phyloP scores from a whole-genome alignment of 2,888 invertebrate genomes.

The Trissonchulus sp. region DNA sequence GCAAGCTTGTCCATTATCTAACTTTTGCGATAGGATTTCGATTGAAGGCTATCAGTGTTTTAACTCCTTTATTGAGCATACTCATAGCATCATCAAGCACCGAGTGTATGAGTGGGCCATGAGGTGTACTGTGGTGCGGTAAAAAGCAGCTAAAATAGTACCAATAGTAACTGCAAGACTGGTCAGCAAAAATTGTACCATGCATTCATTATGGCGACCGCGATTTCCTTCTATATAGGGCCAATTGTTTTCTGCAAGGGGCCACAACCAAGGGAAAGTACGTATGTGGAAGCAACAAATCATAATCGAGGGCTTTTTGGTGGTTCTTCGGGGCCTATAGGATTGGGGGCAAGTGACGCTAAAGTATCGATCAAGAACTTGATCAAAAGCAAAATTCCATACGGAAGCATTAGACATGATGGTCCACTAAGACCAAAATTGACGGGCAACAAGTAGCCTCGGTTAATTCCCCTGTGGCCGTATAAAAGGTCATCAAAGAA shows the following conservation, averaged over 20 bases:
- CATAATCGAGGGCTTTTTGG: conserved; percentile 82
- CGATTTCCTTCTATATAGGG: conserved; percentile 86
- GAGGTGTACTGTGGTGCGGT: conserved; percentile 90
- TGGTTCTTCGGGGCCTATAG: conserved; percentile 88
- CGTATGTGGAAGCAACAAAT: conserved; percentile 91
- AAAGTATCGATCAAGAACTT: conserved; percentile 79
- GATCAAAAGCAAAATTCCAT: conserved; percentile 90
- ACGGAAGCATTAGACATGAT: conserved; percentile 97
- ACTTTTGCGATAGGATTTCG: not conserved
- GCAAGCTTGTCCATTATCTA: no score
- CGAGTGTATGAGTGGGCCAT: conserved; percentile 71
- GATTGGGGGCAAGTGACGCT: conserved; percentile 91
- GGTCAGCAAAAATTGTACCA: conserved; percentile 97
- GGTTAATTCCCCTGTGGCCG: conserved; percentile 88
- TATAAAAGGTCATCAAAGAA: conserved; percentile 91
- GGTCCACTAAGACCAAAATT: conserved; percentile 97
- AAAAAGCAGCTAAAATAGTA: conserved; percentile 93
- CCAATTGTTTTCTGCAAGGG: conserved; percentile 99
- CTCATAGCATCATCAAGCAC: conserved; percentile 94
- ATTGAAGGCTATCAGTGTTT: conserved; percentile 49
- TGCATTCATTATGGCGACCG: conserved; percentile 84
- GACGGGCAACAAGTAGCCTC: conserved; percentile 65
- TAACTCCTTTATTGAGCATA: conserved; percentile 77
- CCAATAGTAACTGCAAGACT: conserved; percentile 95
- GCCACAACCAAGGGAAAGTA: conserved; percentile 90